Evolutionary conservation across 2,797 vertebrate species (phyloP).

Genomic region (Meda fulgida): DNA sequence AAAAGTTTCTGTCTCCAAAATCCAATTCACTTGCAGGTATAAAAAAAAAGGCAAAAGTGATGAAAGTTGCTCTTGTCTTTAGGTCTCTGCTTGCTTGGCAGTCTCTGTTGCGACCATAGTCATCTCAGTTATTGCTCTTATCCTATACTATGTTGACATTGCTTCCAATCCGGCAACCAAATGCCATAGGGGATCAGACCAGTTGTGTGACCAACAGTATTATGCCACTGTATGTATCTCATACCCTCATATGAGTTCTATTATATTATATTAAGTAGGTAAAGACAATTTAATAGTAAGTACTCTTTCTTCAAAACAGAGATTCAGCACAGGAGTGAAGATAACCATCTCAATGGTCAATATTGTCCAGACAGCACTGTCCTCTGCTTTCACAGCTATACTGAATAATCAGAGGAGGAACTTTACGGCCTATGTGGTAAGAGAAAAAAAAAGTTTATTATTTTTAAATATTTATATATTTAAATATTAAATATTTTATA

Average conservation of each 20-base stretch:
- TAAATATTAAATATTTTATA: too few relatives aligned
- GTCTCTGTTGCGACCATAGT: slow-evolving; percentile 54
- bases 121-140: slow-evolving; percentile 68
- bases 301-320: slow-evolving; percentile 55
- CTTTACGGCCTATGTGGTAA: slow-evolving; percentile 50
- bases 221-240: slow-evolving; percentile 54
- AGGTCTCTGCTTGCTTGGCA: slow-evolving; percentile 68
- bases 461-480: not conserved
- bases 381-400: slow-evolving; percentile 39
- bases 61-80: not conserved
- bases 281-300: not conserved
- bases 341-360: slow-evolving; percentile 27
- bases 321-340: slow-evolving; percentile 43
- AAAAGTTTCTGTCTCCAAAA: not conserved
- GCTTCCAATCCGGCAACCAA: not conserved
- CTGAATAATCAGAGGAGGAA: slow-evolving; percentile 42
- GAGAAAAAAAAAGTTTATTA: not conserved
- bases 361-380: slow-evolving; percentile 40
- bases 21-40: not conserved
- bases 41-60: not conserved
- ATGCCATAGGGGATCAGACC: not conserved
- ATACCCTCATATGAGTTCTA: not conserved
- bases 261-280: not conserved
- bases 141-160: slow-evolving; percentile 74
- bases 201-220: slow-evolving; percentile 8